Percentiles rank a stretch among this genome's conserved stretches.
These are phyloP conservation scores for Emydura subglobosa DNA, from an alignment of 2,113 vertebrate genomes.

Conservation along the genomic window DNA sequence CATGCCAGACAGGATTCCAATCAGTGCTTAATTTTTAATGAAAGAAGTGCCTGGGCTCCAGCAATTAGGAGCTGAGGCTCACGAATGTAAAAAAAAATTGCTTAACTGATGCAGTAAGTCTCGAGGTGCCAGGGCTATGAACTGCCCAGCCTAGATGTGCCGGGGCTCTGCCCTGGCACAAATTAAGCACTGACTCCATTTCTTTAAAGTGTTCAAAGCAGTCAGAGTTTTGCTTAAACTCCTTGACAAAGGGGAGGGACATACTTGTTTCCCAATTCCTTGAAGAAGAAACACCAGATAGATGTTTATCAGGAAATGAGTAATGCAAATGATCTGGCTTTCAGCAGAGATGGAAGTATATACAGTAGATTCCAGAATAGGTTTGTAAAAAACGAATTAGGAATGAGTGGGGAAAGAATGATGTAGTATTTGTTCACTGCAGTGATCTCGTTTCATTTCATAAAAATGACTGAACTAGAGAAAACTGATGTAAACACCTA, in stretches of 20 bases:
- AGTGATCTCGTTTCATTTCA: constrained; percentile 6
- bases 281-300: not conserved
- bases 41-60: not conserved
- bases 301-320: constrained; percentile 27
- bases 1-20: not conserved
- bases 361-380: constrained; percentile 8
- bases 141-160: not conserved
- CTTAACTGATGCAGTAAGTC: not conserved
- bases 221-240: not conserved
- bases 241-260: not conserved
- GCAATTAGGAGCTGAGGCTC: not conserved
- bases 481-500: not conserved
- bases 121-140: not conserved
- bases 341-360: not conserved
- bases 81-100: no score
- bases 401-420: constrained; percentile 7
- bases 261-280: not conserved
- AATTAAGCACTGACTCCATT: not conserved
- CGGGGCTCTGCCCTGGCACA: not conserved
- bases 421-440: not conserved
- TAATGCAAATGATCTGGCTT: not conserved
- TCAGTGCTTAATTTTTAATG: not conserved
- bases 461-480: not conserved
- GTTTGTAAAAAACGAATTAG: constrained; percentile 26
- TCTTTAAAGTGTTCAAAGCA: not conserved